phyloP scores from a whole-genome alignment of 1,140 invertebrate genomes.

The Cydia amplana region DNA sequence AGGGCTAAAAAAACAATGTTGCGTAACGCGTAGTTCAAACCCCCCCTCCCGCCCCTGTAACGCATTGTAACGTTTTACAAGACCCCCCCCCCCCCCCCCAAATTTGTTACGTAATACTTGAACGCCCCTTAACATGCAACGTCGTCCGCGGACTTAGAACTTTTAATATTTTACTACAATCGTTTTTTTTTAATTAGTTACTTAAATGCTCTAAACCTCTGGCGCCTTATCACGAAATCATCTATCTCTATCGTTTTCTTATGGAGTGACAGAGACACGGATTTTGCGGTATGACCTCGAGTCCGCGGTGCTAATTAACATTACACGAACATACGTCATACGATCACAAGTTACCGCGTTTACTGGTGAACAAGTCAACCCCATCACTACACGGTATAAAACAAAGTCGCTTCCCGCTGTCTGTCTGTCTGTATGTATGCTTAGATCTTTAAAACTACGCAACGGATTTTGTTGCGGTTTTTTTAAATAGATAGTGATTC shows the following conservation, averaged over 20 bases:
- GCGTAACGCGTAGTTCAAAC: too few species aligned
- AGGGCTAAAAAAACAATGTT: too few species aligned
- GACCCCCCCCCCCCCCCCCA: too few species aligned
- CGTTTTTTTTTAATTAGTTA: background rate
- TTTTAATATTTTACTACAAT: background rate
- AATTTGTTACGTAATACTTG: too few species aligned
- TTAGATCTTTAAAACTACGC: too few species aligned
- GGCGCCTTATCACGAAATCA: background rate
- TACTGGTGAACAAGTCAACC: constrained; percentile 43
- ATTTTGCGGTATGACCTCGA: constrained; percentile 41
- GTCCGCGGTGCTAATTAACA: constrained; percentile 39
- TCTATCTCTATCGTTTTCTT: background rate
- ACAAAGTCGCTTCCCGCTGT: too few species aligned
- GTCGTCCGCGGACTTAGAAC: background rate
- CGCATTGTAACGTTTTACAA: too few species aligned
- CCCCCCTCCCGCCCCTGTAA: too few species aligned
- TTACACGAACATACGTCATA: constrained; percentile 48
- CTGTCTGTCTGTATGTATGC: too few species aligned
- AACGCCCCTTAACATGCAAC: constrained; percentile 21
- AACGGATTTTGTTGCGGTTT: too few species aligned
- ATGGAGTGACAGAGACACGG: background rate
- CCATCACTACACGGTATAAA: too few species aligned
- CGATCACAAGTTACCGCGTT: constrained; percentile 47
- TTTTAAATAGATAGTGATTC: too few species aligned
- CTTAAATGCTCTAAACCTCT: background rate